phyloP scores from a whole-genome alignment of 2,113 vertebrate genomes.

The Dicaeum eximium region DNA sequence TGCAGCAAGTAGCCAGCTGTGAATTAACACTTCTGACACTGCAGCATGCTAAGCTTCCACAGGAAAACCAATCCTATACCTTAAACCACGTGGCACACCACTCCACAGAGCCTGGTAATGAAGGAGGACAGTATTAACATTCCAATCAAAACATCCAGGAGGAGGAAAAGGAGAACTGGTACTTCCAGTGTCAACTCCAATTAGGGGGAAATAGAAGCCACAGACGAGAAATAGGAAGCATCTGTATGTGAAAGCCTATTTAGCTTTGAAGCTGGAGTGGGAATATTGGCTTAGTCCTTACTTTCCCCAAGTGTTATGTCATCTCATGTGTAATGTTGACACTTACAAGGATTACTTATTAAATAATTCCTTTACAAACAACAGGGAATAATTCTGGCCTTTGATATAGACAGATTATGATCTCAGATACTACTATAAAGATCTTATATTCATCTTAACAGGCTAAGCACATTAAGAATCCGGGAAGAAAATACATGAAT shows the following conservation, averaged over 20 bases:
- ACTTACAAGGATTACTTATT: constrained; percentile 67
- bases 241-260: constrained; percentile 54
- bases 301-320: constrained; percentile 66
- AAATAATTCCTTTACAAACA: constrained; percentile 73
- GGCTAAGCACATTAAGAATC: constrained; percentile 39
- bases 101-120: not conserved
- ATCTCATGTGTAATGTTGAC: constrained; percentile 63
- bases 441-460: constrained; percentile 28
- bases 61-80: not conserved
- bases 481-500: constrained; percentile 1
- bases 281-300: constrained; percentile 67
- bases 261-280: constrained; percentile 65
- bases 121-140: constrained; percentile 46
- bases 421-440: constrained; percentile 55
- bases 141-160: constrained; percentile 67
- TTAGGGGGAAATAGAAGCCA: constrained; percentile 57
- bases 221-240: constrained; percentile 59
- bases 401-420: constrained; percentile 68
- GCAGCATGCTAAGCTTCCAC: not conserved
- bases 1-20: not conserved
- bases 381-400: constrained; percentile 64
- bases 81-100: not conserved
- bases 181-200: constrained; percentile 62
- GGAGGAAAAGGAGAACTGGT: constrained; percentile 48
- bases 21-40: not conserved